Evolutionary conservation across 2,888 invertebrate genomes (phyloP).

Genomic region (Tolmerus cingulatus): DNA sequence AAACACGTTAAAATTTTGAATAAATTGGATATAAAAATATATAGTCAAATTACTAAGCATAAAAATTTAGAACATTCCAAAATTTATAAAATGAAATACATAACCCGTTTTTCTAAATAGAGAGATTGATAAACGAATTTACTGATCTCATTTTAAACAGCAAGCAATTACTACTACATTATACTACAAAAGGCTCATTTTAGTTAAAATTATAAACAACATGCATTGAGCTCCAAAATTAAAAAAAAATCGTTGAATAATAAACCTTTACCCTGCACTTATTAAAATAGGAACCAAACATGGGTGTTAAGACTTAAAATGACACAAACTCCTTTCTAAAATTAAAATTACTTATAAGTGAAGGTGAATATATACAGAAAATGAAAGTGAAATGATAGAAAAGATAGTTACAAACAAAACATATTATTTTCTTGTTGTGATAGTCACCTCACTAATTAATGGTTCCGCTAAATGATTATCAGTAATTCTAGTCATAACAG

Average conservation of each 20-base stretch:
- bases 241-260: not conserved
- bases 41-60: not conserved
- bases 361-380: conserved; percentile 23
- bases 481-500: conserved; percentile 91
- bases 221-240: not conserved
- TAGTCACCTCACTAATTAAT: conserved; percentile 86
- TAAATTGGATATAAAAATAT: not conserved
- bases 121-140: not conserved
- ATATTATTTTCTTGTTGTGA: conserved; percentile 51
- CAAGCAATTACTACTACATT: not conserved
- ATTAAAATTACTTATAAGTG: conserved; percentile 9
- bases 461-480: conserved; percentile 89
- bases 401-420: conserved; percentile 1
- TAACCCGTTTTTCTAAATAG: not conserved
- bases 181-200: not conserved
- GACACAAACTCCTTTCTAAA: not conserved
- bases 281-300: not conserved
- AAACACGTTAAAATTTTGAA: not conserved
- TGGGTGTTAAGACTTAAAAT: not conserved
- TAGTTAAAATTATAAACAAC: not conserved
- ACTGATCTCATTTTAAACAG: not conserved
- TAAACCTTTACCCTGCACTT: not conserved
- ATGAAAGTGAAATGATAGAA: conserved; percentile 24
- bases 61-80: not conserved
- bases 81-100: not conserved